phyloP scores from a whole-genome alignment of 2,113 vertebrate species.

The Gorsachius goisagi region DNA sequence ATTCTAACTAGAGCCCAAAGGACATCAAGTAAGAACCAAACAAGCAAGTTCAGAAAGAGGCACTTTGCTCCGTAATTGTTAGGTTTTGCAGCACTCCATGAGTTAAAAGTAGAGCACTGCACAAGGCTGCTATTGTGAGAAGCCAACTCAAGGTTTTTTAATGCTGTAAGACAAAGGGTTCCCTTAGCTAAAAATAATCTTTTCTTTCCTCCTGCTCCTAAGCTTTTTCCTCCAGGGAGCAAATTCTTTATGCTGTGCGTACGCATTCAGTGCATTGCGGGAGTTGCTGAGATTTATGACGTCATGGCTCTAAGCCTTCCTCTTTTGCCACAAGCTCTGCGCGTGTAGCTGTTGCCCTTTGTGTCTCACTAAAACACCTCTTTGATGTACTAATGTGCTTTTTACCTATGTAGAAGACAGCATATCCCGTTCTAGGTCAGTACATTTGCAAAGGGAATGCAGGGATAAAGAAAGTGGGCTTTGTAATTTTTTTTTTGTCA shows the following conservation, averaged over 20 bases:
- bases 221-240: conserved; percentile 56
- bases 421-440: background rate
- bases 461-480: background rate
- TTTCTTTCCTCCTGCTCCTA: conserved; percentile 56
- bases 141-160: conserved; percentile 50
- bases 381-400: background rate
- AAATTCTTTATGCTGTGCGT: conserved; percentile 25
- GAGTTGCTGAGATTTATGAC: conserved; percentile 54
- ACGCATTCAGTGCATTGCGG: background rate
- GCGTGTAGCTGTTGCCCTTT: background rate
- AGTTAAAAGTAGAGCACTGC: conserved; percentile 35
- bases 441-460: conserved; percentile 1
- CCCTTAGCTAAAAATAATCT: conserved; percentile 72
- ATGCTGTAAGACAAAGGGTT: conserved; percentile 65
- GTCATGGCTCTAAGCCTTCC: conserved; percentile 49
- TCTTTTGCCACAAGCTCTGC: conserved; percentile 20
- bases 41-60: background rate
- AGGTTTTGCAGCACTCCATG: background rate
- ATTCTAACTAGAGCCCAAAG: background rate
- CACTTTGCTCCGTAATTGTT: background rate
- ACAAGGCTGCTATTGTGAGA: conserved; percentile 55
- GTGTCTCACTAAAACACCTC: background rate
- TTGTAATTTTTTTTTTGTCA: background rate
- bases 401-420: background rate
- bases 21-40: background rate